Evolutionary conservation across 1,140 invertebrate genomes (phyloP).

Genomic region (Papilio aristodemus): DNA sequence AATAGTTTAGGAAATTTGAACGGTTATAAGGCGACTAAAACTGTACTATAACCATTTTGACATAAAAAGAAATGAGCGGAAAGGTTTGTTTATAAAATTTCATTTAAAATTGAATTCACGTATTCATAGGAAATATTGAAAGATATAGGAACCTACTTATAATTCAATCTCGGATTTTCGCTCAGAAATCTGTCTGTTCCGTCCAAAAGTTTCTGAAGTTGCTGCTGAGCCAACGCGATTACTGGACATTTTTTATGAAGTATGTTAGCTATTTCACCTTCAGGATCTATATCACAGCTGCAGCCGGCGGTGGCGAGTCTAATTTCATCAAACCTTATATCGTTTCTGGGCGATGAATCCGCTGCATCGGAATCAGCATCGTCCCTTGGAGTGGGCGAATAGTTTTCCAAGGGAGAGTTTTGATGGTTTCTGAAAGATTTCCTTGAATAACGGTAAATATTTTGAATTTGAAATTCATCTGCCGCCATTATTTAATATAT

Average conservation of each 20-base stretch:
- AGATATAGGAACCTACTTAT: not conserved
- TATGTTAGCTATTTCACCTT: slow-evolving; percentile 63
- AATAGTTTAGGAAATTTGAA: too few relatives aligned
- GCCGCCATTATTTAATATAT: slow-evolving; percentile 37
- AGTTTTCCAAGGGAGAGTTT: slow-evolving; percentile 36
- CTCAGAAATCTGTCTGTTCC: slow-evolving; percentile 62
- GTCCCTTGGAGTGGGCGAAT: slow-evolving; percentile 36
- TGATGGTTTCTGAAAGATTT: slow-evolving; percentile 47
- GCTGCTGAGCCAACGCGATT: slow-evolving; percentile 67
- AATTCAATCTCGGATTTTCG: slow-evolving; percentile 47
- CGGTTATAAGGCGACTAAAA: too few relatives aligned
- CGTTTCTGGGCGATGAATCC: slow-evolving; percentile 50
- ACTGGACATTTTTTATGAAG: slow-evolving; percentile 73
- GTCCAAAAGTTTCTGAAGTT: slow-evolving; percentile 62
- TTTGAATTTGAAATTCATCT: slow-evolving; percentile 48
- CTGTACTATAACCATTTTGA: too few relatives aligned
- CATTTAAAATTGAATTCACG: too few relatives aligned
- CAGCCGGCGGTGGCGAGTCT: slow-evolving; percentile 46
- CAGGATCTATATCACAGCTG: slow-evolving; percentile 61
- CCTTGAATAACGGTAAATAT: slow-evolving; percentile 49
- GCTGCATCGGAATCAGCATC: slow-evolving; percentile 40
- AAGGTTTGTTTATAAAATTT: too few relatives aligned
- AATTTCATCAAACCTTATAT: slow-evolving; percentile 37
- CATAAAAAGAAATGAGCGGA: too few relatives aligned
- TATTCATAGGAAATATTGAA: too few relatives aligned